Conservation (phyloP, 1,140 invertebrate species). For the Penaeus vannamei region DNA sequence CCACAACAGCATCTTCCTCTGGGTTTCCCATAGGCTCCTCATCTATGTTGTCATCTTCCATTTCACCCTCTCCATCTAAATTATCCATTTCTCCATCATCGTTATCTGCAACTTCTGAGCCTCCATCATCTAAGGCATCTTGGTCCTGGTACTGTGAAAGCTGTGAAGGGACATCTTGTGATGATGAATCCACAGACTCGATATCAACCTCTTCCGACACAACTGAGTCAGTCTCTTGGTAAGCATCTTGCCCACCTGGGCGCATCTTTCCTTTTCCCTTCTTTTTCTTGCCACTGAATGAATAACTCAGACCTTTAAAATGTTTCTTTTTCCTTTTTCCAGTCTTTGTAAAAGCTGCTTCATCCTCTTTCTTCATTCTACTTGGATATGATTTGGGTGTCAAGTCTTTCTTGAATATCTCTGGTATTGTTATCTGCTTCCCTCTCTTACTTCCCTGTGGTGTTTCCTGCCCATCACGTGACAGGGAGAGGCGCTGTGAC, state of each 20-base stretch:
- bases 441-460: not conserved
- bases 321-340: constrained; percentile 67
- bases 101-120: constrained; percentile 55
- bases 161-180: constrained; percentile 56
- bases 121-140: constrained; percentile 43
- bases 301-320: constrained; percentile 67
- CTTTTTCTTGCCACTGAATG: constrained; percentile 65
- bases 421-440: constrained; percentile 29
- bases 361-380: constrained; percentile 20
- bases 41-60: not conserved
- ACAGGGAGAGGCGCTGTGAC: constrained; percentile 30
- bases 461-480: constrained; percentile 34
- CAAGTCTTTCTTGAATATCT: constrained; percentile 10
- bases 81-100: constrained; percentile 49
- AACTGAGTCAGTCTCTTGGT: constrained; percentile 59
- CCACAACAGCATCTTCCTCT: not conserved
- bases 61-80: not conserved
- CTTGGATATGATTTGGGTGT: not conserved
- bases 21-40: constrained; percentile 27
- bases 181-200: constrained; percentile 60
- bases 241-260: constrained; percentile 27
- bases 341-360: constrained; percentile 47
- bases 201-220: constrained; percentile 61
- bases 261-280: constrained; percentile 52
- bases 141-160: constrained; percentile 39